Evolutionary conservation across 2,113 vertebrate species (phyloP), one percentile per base, ranked within the genome.

Genomic region (Sebastes fasciatus): DNA sequence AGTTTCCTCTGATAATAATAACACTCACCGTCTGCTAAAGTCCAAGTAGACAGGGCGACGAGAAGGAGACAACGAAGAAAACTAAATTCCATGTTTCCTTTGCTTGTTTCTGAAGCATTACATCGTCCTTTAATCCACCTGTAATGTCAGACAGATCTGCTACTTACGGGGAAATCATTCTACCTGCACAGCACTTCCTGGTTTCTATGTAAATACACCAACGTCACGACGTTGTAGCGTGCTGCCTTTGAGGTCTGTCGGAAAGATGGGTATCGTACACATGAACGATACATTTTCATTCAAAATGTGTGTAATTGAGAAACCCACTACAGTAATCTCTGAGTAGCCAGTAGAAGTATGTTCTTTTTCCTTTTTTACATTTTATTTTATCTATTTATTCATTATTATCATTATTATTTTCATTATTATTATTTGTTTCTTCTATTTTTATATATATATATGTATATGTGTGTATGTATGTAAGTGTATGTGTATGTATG

Each of bases 1-100:
- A 2, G 63, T 34, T 14, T 2, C 16, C 52, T 48, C 16, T 9
- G 42, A 21, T 0, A 3, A 16, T 17, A 1, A 4, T 40, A 80
- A 49, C 61, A 54, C 79, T 88, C 62, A 91, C 94, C 93, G 76
- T 93, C 89, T 67, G 74, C 90, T 13, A 71, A 74, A 2, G 89
- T 85, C 74, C 57, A 9, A 1, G 65, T 19, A 11, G 84, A n/a
- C 17, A 89, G 61, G n/a, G 10, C 52, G 23, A 91, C 65, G 7
- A 93, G 10, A 11, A 94, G 46, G 9, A 95, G 23, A 51, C 72
- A 54, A 11, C 65, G 52, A 0, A 90, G 9, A 65, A 86, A 77
- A 82, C 58, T 16, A 26, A 55, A 26, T 1, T 77, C 82, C 93
- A 95, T 94, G 48, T 79, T 92, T 80, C 60, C 77, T 26, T 4